Conservation (phyloP, 2,888 invertebrate genomes). For the Epistrophella euchroma region DNA sequence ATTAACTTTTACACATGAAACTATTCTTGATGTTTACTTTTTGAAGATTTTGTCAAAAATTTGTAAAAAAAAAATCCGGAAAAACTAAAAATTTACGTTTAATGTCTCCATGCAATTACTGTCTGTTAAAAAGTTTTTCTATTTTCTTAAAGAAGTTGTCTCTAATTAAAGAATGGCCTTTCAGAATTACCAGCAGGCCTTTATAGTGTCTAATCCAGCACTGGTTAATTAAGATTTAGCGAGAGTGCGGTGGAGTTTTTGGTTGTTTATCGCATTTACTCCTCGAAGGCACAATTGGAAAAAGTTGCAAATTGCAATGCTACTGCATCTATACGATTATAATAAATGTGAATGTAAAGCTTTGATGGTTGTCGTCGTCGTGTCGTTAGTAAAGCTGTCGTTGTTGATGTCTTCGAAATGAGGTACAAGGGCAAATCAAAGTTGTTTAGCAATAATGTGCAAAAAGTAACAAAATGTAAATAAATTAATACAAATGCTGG, state of each 20-base stretch:
- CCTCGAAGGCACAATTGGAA: conserved; percentile 56
- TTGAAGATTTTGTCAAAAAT: too few species aligned
- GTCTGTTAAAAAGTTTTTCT: too few species aligned
- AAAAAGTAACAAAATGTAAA: conserved; percentile 60
- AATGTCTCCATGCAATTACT: too few species aligned
- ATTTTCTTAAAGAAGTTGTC: too few species aligned
- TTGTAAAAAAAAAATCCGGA: too few species aligned
- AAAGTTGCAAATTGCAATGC: conserved; percentile 62
- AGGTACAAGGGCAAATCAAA: conserved; percentile 71
- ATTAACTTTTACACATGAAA: too few species aligned
- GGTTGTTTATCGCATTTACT: conserved; percentile 50
- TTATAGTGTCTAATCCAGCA: neutral
- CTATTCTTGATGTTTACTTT: too few species aligned
- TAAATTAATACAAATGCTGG: conserved; percentile 17
- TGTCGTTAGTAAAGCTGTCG: conserved; percentile 8
- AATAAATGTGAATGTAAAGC: conserved; percentile 2
- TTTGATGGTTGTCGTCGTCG: neutral
- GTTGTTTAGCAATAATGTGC: conserved; percentile 71
- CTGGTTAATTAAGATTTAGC: conserved; percentile 2
- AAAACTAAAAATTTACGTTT: too few species aligned
- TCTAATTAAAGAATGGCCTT: too few species aligned
- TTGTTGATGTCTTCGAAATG: conserved; percentile 61
- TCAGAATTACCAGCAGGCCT: neutral
- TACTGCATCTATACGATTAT: conserved; percentile 53
- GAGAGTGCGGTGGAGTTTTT: conserved; percentile 28